Base-by-base conservation (phyloP, 2,113 vertebrate species). In the Phyllostomus discolor region DNA sequence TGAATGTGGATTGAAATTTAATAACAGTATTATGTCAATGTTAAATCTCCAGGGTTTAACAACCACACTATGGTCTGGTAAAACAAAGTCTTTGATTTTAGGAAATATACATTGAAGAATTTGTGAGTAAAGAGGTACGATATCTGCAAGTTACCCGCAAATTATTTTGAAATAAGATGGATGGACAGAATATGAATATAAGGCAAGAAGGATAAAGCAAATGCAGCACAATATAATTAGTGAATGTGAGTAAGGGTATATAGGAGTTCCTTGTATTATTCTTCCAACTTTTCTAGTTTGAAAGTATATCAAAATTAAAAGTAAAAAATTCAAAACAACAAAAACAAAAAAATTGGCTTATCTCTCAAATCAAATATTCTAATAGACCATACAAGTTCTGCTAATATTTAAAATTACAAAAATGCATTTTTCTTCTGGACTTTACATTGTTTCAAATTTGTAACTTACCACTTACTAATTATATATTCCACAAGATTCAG, bases 381-480 rank as follows among this genome's bases (percentile, higher is more conserved):
- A 95, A 81, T 22, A 81, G 48, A 73, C 43, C 78, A 80, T 20
- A 59, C 1, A 92, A 95, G 10, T 69, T 8, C 16, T 70, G 24
- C 88, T 41, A 35, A 78, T 54, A 35, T 48, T 79, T 95, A 52
- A 48, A 95, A 88, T 82, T 64, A 33, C 14, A 92, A 41, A 67
- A 93, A 87, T 43, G 19, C 26, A 87, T 95, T 83, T 93, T 96
- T 76, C 88, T 38, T 59, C 19, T 90, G 35, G 17, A 75, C 33
- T 90, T 87, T 62, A 59, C 28, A 84, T 50, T 87, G 50, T 79
- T 87, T 75, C 86, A 83, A 96, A 92, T 90, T 85, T 90, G 48
- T 91, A 57, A 94, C 20, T 94, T 93, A 93, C 43, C 64, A 90
- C 43, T 85, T 66, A 84, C 38, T 88, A 90, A 57, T 59, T 59